phyloP scores from a whole-genome alignment of 2,888 invertebrate genomes.

The Poecilobothrus nobilitatus region DNA sequence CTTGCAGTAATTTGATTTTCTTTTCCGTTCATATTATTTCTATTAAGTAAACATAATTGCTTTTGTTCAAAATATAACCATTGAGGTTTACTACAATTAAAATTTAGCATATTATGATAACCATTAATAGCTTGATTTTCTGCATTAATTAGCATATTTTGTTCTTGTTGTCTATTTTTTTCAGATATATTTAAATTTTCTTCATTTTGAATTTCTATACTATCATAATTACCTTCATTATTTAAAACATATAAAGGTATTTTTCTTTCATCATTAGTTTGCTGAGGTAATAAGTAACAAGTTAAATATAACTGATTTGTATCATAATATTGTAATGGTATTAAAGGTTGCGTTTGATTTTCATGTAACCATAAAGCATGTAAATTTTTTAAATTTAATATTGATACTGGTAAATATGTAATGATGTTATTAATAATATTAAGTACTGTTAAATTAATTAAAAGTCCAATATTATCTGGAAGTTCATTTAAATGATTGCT shows the following conservation, averaged over 20 bases:
- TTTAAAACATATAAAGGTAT: background rate
- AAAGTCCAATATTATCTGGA: slow-evolving; percentile 84
- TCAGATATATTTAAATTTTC: background rate
- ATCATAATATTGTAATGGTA: slow-evolving; percentile 66
- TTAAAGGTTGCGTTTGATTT: slow-evolving; percentile 87
- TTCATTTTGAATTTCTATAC: background rate
- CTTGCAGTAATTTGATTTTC: slow-evolving; percentile 8
- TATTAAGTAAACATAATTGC: background rate
- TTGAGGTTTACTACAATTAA: background rate
- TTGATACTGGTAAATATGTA: slow-evolving; percentile 73
- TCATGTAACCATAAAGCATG: slow-evolving; percentile 89
- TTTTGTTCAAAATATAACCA: background rate
- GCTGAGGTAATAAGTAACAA: slow-evolving; percentile 86
- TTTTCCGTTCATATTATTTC: background rate
- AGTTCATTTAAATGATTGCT: slow-evolving; percentile 72
- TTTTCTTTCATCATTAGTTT: slow-evolving; percentile 20
- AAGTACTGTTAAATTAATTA: slow-evolving; percentile 72
- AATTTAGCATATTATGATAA: background rate
- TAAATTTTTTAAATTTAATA: slow-evolving; percentile 72
- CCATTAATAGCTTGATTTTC: background rate
- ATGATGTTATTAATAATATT: slow-evolving; percentile 83
- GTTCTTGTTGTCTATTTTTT: background rate
- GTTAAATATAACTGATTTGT: slow-evolving; percentile 68
- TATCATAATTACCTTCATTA: slow-evolving; percentile 1
- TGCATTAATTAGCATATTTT: background rate